Conservation (phyloP, 2,797 vertebrate genomes). For the Melanotaenia maccullochi region DNA sequence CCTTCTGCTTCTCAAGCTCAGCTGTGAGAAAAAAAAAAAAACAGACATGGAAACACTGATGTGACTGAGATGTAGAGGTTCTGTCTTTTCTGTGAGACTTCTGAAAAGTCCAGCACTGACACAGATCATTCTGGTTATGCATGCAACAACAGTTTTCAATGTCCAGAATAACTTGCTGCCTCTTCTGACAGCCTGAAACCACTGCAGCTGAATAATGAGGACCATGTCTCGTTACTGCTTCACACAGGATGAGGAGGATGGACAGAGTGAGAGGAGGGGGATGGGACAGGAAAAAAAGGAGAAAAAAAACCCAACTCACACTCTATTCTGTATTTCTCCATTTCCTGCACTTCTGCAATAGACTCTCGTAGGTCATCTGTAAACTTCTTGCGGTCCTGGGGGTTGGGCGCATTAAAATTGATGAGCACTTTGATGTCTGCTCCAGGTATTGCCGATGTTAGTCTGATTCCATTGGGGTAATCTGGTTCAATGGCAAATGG, state of each 20-base stretch:
- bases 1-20: slow-evolving; percentile 98
- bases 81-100: slow-evolving; percentile 22
- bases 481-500: slow-evolving; percentile 78
- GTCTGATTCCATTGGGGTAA: slow-evolving; percentile 96
- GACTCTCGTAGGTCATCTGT: slow-evolving; percentile 96
- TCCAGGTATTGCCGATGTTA: slow-evolving; percentile 95
- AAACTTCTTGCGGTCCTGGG: slow-evolving; percentile 98
- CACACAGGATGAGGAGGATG: slow-evolving; percentile 33
- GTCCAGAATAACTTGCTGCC: slow-evolving; percentile 17
- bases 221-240: slow-evolving; percentile 56
- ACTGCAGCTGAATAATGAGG: slow-evolving; percentile 59
- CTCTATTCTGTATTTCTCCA: slow-evolving; percentile 99
- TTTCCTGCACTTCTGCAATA: slow-evolving; percentile 97
- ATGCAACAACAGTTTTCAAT: slow-evolving; percentile 13
- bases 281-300: slow-evolving; percentile 1
- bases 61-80: slow-evolving; percentile 41
- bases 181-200: slow-evolving; percentile 47
- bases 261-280: slow-evolving; percentile 3
- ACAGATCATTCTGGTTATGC: slow-evolving; percentile 26
- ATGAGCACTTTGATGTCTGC: slow-evolving; percentile 97
- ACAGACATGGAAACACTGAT: slow-evolving; percentile 33
- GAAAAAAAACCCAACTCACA: slow-evolving; percentile 85
- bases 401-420: slow-evolving; percentile 98
- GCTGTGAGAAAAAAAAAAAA: slow-evolving; percentile 77
- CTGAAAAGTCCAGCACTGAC: slow-evolving; percentile 14